phyloP scores from a whole-genome alignment of 2,888 invertebrate genomes.

The Aphodius granarius region DNA sequence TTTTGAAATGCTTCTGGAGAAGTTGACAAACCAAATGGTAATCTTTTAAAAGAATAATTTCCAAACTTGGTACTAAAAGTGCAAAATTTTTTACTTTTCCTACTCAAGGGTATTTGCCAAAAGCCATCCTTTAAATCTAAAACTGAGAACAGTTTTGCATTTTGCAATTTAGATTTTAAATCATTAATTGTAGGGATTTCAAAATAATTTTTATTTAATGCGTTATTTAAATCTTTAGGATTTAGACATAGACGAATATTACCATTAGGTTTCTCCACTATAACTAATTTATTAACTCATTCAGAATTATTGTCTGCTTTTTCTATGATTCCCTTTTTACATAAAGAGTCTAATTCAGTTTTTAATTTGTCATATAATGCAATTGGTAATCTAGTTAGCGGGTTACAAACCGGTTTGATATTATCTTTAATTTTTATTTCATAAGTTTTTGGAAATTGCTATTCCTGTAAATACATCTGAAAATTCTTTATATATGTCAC shows the following conservation, averaged over 20 bases:
- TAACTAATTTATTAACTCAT: constrained; percentile 36
- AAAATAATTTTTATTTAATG: constrained; percentile 31
- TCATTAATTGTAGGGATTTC: constrained; percentile 35
- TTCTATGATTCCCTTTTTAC: constrained; percentile 21
- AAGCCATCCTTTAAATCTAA: neutral
- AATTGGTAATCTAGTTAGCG: constrained; percentile 21
- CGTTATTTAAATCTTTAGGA: constrained; percentile 36
- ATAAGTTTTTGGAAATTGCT: constrained; percentile 17
- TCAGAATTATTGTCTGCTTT: constrained; percentile 25
- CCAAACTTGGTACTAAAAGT: constrained; percentile 33
- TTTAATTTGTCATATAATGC: constrained; percentile 19
- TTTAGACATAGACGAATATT: constrained; percentile 39
- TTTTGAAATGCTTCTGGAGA: constrained; percentile 42
- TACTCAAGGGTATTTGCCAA: too few relatives aligned
- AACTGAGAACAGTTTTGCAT: constrained; percentile 33
- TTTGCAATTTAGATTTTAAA: constrained; percentile 29
- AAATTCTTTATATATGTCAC: constrained; percentile 15
- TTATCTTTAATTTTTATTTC: constrained; percentile 22
- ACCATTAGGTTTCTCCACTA: constrained; percentile 38
- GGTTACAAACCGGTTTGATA: constrained; percentile 16
- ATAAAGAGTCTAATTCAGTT: constrained; percentile 15
- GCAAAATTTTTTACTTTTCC: too few relatives aligned
- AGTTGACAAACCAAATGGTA: constrained; percentile 27
- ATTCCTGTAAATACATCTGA: constrained; percentile 23
- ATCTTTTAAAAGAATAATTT: constrained; percentile 31